Percentiles rank a stretch among this genome's conserved stretches.
Evolutionary conservation across 2,888 invertebrate genomes (phyloP).

Genomic region (Vesta saturnalis): DNA sequence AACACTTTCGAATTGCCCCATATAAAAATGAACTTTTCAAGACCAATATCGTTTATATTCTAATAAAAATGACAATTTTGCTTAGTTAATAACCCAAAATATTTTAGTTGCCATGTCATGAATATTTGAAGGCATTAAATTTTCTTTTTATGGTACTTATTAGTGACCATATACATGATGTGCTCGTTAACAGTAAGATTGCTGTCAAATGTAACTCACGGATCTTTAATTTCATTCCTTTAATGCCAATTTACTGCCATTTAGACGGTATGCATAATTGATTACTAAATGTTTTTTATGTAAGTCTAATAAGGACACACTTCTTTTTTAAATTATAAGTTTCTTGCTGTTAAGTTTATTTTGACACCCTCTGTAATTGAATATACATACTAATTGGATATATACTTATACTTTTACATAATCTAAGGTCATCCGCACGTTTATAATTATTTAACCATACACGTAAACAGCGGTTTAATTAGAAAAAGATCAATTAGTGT

Average conservation of each 20-base stretch:
- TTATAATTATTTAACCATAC: neutral
- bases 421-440: slow-evolving; percentile 1
- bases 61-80: too few relatives aligned
- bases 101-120: slow-evolving; percentile 1
- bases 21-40: too few relatives aligned
- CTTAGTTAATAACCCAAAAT: too few relatives aligned
- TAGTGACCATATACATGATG: neutral
- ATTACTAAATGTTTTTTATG: slow-evolving; percentile 11
- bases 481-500: neutral
- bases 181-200: slow-evolving; percentile 12
- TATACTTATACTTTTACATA: slow-evolving; percentile 1
- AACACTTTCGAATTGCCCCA: too few relatives aligned
- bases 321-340: neutral
- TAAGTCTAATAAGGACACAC: slow-evolving; percentile 3
- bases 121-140: neutral
- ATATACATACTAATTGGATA: neutral
- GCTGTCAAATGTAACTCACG: slow-evolving; percentile 12
- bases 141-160: slow-evolving; percentile 1
- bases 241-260: slow-evolving; percentile 13
- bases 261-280: slow-evolving; percentile 10
- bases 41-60: too few relatives aligned
- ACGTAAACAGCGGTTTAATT: neutral
- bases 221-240: slow-evolving; percentile 1
- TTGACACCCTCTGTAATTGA: slow-evolving; percentile 6
- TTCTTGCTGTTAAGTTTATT: slow-evolving; percentile 2